Percentiles rank a stretch among this genome's conserved stretches.
Conservation (phyloP, 2,797 vertebrate species). For the Pseudochirops corinnae region DNA sequence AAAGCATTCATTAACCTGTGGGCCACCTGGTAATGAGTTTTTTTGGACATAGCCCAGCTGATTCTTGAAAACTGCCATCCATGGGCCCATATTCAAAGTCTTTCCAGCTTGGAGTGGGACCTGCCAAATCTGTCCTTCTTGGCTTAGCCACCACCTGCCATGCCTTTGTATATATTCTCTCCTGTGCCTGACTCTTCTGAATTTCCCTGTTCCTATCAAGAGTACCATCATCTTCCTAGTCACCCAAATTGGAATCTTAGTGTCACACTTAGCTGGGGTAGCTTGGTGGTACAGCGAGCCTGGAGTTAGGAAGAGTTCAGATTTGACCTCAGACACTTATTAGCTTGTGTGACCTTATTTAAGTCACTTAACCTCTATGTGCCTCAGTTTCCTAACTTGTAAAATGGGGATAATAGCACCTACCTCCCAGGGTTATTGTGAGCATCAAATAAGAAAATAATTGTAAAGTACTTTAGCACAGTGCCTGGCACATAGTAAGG, state of each 20-base stretch:
- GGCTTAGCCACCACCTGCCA: not conserved
- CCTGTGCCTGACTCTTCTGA: not conserved
- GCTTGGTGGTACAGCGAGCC: no score
- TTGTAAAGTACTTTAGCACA: not conserved
- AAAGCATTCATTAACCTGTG: not conserved
- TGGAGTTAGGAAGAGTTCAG: not conserved
- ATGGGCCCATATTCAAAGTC: not conserved
- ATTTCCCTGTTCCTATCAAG: not conserved
- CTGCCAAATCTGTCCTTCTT: not conserved
- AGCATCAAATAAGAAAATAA: not conserved
- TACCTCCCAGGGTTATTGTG: not conserved
- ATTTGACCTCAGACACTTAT: not conserved
- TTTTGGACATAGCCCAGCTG: not conserved
- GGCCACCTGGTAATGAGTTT: not conserved
- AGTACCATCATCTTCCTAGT: no score
- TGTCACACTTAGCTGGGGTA: no score
- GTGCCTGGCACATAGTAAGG: not conserved
- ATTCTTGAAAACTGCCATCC: not conserved
- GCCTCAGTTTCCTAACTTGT: not conserved
- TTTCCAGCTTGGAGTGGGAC: not conserved
- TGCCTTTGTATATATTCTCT: not conserved
- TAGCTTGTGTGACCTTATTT: not conserved
- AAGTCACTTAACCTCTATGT: not conserved
- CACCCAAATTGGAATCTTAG: no score
- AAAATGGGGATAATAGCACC: not conserved